Evolutionary conservation across 2,888 invertebrate species (phyloP), one percentile per base, ranked within the genome.

Genomic region (Callimorpha dominula): DNA sequence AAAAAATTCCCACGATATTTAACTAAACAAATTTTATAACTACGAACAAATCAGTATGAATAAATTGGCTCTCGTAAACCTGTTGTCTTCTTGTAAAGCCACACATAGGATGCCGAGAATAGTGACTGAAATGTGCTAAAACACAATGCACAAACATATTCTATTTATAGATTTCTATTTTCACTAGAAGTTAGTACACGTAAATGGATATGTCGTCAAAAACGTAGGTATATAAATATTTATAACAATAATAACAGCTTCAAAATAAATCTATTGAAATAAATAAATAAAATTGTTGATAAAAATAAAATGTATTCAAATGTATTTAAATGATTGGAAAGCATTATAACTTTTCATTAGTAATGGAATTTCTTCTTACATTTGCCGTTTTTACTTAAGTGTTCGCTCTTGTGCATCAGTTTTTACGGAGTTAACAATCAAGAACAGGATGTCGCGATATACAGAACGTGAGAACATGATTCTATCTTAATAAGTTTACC

Each of bases 401-500:
- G 60, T 75, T 78, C 73, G 75, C 73, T 80, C 68, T 78, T 74
- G 67, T 72, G 76, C 76, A 72, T 77, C 78, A 73, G 73, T 81
- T 84, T 84, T 80, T 79, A 72, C 74, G 12, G 75, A 81, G 64
- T 72, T 65, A 80, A 74, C 76, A 74, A 79, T 81, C 83, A 76
- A 50, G 68, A 81, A 74, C 73, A 81, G 83, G 83, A 83, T 84
- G 83, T 84, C 79, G 76, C 80, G 73, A 74, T 77, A 83, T 83
- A 75, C 81, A 81, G 80, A 84, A 70, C 84, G 84, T 84, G 84
- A 75, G 84, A 84, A 77, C 65, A 74, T 52, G 85, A 84, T 84
- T 79, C 64, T 80, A 84, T 84, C 85, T 80, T 80, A 84, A 84
- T 80, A 84, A 84, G 79, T 84, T 84, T 84, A 84, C 85, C 85